Percentiles rank a stretch among this genome's conserved stretches.
These are phyloP conservation scores for Eidolon dupreanum DNA, from an alignment of 2,797 vertebrate genomes.

Conservation along the genomic window DNA sequence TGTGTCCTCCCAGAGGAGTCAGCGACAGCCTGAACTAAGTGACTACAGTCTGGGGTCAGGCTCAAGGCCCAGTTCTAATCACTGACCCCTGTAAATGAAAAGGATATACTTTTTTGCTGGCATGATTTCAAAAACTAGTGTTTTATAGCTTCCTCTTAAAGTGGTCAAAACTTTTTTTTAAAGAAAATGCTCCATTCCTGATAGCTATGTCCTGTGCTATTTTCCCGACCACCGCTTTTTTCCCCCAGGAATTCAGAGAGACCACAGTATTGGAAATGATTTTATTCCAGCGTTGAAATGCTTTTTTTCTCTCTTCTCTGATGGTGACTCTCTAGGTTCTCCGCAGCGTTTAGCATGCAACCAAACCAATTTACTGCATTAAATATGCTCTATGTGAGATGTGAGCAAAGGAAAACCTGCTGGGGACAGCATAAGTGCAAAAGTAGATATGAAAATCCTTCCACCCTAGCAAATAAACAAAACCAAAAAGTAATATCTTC, in stretches of 20 bases:
- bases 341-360: background rate
- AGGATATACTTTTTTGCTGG: background rate
- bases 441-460: background rate
- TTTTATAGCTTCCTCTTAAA: background rate
- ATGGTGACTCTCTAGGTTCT: background rate
- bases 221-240: background rate
- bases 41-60: background rate
- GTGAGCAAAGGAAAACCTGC: conserved; percentile 29
- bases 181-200: background rate
- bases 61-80: background rate
- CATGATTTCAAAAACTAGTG: background rate
- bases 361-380: conserved; percentile 26
- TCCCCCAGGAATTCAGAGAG: background rate
- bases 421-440: background rate
- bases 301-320: background rate
- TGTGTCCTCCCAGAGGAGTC: background rate
- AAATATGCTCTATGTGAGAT: background rate
- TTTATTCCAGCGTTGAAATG: background rate
- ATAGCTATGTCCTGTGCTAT: background rate
- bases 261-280: background rate
- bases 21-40: background rate
- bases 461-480: background rate
- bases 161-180: background rate
- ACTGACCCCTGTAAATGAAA: background rate
- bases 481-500: background rate